phyloP scores from a whole-genome alignment of 64 coral and sea anemone genomes.

The Montipora foliosa region DNA sequence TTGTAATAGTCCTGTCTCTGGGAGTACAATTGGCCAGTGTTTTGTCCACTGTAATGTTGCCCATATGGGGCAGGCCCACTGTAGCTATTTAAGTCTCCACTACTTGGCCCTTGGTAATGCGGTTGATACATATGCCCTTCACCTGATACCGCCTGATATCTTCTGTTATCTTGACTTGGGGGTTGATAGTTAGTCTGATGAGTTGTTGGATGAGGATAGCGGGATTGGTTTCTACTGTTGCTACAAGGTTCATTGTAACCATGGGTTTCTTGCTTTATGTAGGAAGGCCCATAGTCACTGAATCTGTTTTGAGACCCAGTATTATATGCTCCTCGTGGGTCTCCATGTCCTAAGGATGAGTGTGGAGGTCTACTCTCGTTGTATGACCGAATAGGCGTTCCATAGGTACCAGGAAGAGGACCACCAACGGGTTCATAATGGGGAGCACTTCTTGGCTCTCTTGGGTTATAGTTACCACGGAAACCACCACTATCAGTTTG shows the following conservation, averaged over 20 bases:
- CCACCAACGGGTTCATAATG: not conserved
- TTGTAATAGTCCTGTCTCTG: not conserved
- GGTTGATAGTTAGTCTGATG: not conserved
- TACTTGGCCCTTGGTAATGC: not conserved
- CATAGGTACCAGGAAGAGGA: constrained; percentile 13
- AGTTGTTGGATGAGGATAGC: not conserved
- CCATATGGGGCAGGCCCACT: not conserved
- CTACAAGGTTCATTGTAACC: not conserved
- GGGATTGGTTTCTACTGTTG: not conserved
- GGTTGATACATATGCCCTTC: not conserved
- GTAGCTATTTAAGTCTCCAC: constrained; percentile 6
- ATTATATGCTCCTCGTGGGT: not conserved
- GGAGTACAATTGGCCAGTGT: not conserved
- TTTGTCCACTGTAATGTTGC: not conserved
- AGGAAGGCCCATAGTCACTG: not conserved
- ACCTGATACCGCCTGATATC: not conserved
- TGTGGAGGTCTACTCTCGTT: not conserved
- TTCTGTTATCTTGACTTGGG: not conserved
- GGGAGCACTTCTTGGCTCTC: constrained; percentile 9
- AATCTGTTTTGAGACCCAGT: not conserved
- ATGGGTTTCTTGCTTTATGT: constrained; percentile 15
- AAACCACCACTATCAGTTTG: constrained; percentile 37
- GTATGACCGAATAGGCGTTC: not conserved
- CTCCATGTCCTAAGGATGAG: not conserved
- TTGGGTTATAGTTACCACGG: constrained; percentile 8